Conservation (phyloP, 2,888 invertebrate species). For the Thymelicus sylvestris region DNA sequence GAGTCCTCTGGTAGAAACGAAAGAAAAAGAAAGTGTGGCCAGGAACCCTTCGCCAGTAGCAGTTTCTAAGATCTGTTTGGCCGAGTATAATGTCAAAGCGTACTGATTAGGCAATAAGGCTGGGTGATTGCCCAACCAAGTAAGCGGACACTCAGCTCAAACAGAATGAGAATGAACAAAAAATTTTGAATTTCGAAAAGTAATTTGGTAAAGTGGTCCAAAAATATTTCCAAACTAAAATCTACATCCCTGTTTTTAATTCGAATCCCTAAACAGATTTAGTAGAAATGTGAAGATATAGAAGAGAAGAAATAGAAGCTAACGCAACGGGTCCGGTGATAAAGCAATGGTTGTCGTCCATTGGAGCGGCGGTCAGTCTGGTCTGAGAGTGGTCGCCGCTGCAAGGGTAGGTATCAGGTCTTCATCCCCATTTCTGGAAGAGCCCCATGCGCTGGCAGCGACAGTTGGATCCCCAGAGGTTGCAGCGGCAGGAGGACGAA, state of each 20-base stretch:
- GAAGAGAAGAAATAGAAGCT: conserved; percentile 48
- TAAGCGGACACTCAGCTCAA: conserved; percentile 81
- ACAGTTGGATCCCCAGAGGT: conserved; percentile 95
- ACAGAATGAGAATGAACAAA: conserved; percentile 58
- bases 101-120: conserved; percentile 90
- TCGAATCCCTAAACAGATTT: conserved; percentile 58
- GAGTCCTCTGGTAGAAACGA: conserved; percentile 59
- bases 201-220: conserved; percentile 74
- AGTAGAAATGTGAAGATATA: conserved; percentile 48
- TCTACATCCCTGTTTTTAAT: conserved; percentile 80
- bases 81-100: conserved; percentile 72
- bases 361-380: conserved; percentile 76
- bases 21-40: conserved; percentile 53
- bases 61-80: conserved; percentile 68
- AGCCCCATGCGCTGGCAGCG: conserved; percentile 94
- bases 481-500: conserved; percentile 94
- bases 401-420: conserved; percentile 53
- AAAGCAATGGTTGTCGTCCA: conserved; percentile 66
- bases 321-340: conserved; percentile 74
- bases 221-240: conserved; percentile 78
- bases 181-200: conserved; percentile 43
- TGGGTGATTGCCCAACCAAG: conserved; percentile 89
- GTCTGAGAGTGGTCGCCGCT: conserved; percentile 69
- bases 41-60: conserved; percentile 65
- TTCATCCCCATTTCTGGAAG: conserved; percentile 93